Base-by-base conservation (phyloP, 1,140 invertebrate species). In the Bombus affinis region DNA sequence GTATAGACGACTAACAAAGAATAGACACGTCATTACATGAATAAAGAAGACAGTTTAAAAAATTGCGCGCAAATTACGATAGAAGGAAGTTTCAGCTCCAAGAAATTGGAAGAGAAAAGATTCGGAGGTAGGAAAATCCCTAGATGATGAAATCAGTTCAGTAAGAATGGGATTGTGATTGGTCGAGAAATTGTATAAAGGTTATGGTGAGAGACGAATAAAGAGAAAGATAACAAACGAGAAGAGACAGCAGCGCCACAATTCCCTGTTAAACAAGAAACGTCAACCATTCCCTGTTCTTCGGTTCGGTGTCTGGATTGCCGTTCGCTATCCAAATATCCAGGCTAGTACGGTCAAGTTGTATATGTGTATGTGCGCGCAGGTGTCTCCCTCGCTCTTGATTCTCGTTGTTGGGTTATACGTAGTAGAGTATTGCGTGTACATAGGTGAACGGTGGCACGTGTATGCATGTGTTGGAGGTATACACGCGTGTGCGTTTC, bases 401-500 rank as follows among this genome's bases (percentile, higher is more conserved):
- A 53, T 37, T 28, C n/a, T 39, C 15, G 28, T 39, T 44, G 82
- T 47, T n/a, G 35, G 66, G 35, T 57, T 47, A 18, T 22, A 44
- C 22, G 47, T 78, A 28, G 44, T 42, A 42, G 35, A 65, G 53
- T 39, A 71, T 47, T 72, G 68, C 37, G 79, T 84, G 12, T 59
- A 79, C 66, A 25, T 81, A 85, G 12, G 18, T 13, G 22, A 70
- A 39, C n/a, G 42, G 53, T 75, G 12, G 71, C 72, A 62, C 47
- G 77, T 65, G 81, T 15, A 44, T 83, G 47, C 32, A 74, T 77
- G 77, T 88, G 73, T 78, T 47, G 37, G 39, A 62, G 32, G 42
- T 77, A 77, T 79, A 75, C 86, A 84, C 85, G 88, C 89, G 83
- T 86, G 68, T 86, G 88, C 83, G 83, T 86, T 76, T 74, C 79